Conservation (phyloP, 2,888 invertebrate genomes). For the Crioceris asparagi region DNA sequence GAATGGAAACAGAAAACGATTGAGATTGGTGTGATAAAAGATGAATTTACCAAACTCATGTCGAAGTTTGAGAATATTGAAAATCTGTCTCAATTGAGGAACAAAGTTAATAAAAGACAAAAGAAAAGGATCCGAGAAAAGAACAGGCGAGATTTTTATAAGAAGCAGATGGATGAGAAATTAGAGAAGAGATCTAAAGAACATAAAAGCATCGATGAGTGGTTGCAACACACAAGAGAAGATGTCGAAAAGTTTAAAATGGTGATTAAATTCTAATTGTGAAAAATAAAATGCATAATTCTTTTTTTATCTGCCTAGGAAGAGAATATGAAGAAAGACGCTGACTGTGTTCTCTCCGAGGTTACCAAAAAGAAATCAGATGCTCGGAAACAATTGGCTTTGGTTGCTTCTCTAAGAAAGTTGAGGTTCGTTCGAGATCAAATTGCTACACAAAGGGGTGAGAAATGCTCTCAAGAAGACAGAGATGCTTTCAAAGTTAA, state of each 20-base stretch:
- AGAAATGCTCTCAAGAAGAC: conserved; percentile 43
- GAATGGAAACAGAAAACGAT: conserved; percentile 47
- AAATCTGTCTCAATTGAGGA: conserved; percentile 37
- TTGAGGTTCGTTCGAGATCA: conserved; percentile 52
- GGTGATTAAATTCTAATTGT: conserved; percentile 31
- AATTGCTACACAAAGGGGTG: conserved; percentile 53
- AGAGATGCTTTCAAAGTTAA: conserved; percentile 45
- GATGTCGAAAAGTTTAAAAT: conserved; percentile 49
- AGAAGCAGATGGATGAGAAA: conserved; percentile 33
- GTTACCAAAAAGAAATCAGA: conserved; percentile 61
- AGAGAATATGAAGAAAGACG: conserved; percentile 54
- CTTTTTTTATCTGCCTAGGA: conserved; percentile 36
- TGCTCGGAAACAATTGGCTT: conserved; percentile 51
- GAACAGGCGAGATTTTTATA: conserved; percentile 40
- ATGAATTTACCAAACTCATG: conserved; percentile 37
- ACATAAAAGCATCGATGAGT: conserved; percentile 54
- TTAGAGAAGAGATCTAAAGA: conserved; percentile 36
- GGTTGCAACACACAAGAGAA: conserved; percentile 54
- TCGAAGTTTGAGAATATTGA: conserved; percentile 36
- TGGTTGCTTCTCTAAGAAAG: conserved; percentile 53
- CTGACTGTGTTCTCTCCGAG: conserved; percentile 59
- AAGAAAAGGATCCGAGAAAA: conserved; percentile 42
- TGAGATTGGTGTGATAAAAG: conserved; percentile 42
- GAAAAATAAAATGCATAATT: neutral
- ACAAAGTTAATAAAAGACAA: conserved; percentile 38